Conservation (phyloP, 1,140 invertebrate genomes). For the Magallana gigas region DNA sequence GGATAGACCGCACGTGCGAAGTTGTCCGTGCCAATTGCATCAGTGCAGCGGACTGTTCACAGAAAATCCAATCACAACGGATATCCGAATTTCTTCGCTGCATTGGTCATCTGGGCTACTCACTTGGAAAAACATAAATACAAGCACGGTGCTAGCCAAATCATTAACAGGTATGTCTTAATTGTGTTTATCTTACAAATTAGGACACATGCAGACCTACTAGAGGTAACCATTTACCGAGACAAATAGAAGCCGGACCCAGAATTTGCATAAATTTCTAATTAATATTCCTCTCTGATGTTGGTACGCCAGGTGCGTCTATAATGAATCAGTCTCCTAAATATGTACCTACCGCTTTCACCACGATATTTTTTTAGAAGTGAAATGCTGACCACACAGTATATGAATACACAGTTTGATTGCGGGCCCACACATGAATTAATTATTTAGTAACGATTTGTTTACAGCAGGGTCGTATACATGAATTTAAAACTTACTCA, state of each 20-base stretch:
- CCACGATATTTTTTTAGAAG: not conserved
- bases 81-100: constrained; percentile 30
- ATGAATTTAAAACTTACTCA: no score
- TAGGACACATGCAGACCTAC: not conserved
- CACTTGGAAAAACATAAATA: constrained; percentile 35
- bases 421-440: no score
- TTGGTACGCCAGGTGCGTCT: constrained; percentile 9
- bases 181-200: constrained; percentile 6
- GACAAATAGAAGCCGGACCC: not conserved
- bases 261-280: constrained; percentile 27
- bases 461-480: no score
- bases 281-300: constrained; percentile 32
- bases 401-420: not conserved
- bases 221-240: not conserved
- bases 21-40: constrained; percentile 36
- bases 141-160: not conserved
- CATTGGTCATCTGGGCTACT: constrained; percentile 17
- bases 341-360: constrained; percentile 23
- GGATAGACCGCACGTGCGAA: constrained; percentile 32
- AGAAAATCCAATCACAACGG: constrained; percentile 21
- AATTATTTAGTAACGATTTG: no score
- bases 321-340: constrained; percentile 9
- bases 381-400: not conserved
- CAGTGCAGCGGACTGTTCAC: constrained; percentile 17
- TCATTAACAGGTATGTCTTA: constrained; percentile 2